Conservation (phyloP, 2,888 invertebrate species). For the Ceraclea dissimilis region DNA sequence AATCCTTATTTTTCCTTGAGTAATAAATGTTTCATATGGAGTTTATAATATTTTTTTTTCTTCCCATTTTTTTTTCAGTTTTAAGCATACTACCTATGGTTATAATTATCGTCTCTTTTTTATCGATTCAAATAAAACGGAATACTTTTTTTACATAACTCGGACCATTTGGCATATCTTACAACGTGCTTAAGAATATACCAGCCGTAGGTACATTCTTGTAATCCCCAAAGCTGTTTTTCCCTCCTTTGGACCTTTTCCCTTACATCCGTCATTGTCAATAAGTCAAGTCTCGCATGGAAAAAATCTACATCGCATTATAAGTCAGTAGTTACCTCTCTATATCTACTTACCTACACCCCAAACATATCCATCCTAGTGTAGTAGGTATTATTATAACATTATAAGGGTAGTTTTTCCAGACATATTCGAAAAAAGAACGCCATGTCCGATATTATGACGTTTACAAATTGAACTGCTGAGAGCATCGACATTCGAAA, state of each 20-base stretch:
- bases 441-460: not conserved
- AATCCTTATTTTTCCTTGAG: too few species aligned
- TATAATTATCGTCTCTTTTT: too few species aligned
- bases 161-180: constrained; percentile 3
- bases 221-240: constrained; percentile 1
- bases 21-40: too few species aligned
- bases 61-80: too few species aligned
- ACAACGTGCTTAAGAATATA: not conserved
- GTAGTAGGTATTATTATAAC: too few species aligned
- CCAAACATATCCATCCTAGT: not conserved
- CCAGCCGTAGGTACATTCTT: not conserved
- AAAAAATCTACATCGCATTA: not conserved
- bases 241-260: constrained; percentile 6
- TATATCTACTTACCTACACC: not conserved
- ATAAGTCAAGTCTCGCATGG: constrained; percentile 8
- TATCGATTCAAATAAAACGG: not conserved
- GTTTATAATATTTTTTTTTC: too few species aligned
- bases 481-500: not conserved
- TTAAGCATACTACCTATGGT: too few species aligned
- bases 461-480: constrained; percentile 1
- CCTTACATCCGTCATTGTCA: constrained; percentile 14
- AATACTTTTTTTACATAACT: not conserved
- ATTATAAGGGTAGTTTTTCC: not conserved
- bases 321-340: too few species aligned
- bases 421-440: not conserved